Evolutionary conservation across 2,888 invertebrate species (phyloP).

Genomic region (Erebia palarica): DNA sequence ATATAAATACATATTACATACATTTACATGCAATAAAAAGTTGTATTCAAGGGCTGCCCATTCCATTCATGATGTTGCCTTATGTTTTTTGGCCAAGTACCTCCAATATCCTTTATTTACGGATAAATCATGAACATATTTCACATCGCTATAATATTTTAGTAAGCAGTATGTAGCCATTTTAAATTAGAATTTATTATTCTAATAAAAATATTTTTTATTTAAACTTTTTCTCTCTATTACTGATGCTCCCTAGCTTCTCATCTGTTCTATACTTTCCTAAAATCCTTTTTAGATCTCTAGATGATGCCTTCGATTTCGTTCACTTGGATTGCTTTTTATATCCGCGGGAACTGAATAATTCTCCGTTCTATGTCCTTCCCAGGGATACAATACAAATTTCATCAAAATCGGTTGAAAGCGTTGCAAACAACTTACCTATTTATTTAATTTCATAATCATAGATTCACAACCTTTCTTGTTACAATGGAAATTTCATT

Average conservation of each 20-base stretch:
- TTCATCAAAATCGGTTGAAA: too few relatives aligned
- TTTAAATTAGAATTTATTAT: slow-evolving; percentile 19
- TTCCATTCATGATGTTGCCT: slow-evolving; percentile 39
- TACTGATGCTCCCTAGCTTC: neutral
- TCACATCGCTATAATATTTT: slow-evolving; percentile 35
- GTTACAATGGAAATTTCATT: too few relatives aligned
- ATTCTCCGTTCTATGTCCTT: too few relatives aligned
- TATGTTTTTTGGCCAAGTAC: slow-evolving; percentile 26
- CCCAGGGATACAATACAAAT: too few relatives aligned
- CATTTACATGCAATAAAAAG: neutral
- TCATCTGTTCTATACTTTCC: neutral
- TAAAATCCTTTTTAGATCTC: too few relatives aligned
- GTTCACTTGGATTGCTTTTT: too few relatives aligned
- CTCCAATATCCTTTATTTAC: slow-evolving; percentile 15
- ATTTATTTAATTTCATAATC: too few relatives aligned
- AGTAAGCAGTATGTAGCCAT: slow-evolving; percentile 28
- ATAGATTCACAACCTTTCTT: too few relatives aligned
- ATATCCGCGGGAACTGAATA: too few relatives aligned
- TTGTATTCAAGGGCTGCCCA: slow-evolving; percentile 18
- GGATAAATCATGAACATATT: slow-evolving; percentile 16
- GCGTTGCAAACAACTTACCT: too few relatives aligned
- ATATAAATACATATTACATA: neutral
- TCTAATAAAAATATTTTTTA: slow-evolving; percentile 30
- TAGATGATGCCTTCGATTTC: too few relatives aligned
- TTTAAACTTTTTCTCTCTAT: slow-evolving; percentile 21